These are phyloP conservation scores for Catostylus mosaicus DNA, from an alignment of 30 jellyfish, hydroid and myxozoan genomes.

Conservation along the genomic window DNA sequence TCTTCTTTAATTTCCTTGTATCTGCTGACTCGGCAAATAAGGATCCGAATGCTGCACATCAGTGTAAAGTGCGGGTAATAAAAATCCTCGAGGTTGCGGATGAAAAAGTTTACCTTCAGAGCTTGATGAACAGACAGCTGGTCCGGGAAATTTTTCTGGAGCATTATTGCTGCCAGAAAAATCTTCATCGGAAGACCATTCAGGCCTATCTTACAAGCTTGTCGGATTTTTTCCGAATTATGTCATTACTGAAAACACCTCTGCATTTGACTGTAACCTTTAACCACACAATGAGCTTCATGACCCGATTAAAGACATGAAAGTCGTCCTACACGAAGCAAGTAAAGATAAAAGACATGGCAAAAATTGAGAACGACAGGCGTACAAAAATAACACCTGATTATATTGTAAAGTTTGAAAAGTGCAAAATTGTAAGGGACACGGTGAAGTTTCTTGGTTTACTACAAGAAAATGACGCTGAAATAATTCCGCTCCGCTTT, in stretches of 20 bases:
- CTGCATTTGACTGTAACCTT: constrained; percentile 12
- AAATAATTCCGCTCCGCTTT: constrained; percentile 27
- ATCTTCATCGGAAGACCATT: constrained; percentile 27
- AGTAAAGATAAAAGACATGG: constrained; percentile 43
- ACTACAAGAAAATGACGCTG: constrained; percentile 7
- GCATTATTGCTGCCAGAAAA: constrained; percentile 35
- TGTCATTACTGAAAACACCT: constrained; percentile 18
- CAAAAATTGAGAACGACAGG: constrained; percentile 35
- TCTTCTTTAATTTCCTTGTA: constrained; percentile 16
- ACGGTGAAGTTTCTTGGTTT: constrained; percentile 18
- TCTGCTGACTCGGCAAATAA: constrained; percentile 36
- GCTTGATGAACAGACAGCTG: constrained; percentile 14
- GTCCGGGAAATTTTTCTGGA: constrained; percentile 28
- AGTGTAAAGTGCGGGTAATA: constrained; percentile 34
- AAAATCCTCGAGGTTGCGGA: constrained; percentile 24
- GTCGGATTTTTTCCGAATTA: background rate
- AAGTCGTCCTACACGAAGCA: constrained; percentile 14
- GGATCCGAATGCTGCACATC: constrained; percentile 36
- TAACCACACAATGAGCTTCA: constrained; percentile 2
- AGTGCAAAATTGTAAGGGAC: constrained; percentile 4
- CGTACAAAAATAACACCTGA: constrained; percentile 28
- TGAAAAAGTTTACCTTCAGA: background rate
- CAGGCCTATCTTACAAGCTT: constrained; percentile 23
- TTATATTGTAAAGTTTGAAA: constrained; percentile 8
- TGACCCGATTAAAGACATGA: constrained; percentile 25